phyloP scores from a whole-genome alignment of 2,888 invertebrate species.

The Orgyia antiqua region DNA sequence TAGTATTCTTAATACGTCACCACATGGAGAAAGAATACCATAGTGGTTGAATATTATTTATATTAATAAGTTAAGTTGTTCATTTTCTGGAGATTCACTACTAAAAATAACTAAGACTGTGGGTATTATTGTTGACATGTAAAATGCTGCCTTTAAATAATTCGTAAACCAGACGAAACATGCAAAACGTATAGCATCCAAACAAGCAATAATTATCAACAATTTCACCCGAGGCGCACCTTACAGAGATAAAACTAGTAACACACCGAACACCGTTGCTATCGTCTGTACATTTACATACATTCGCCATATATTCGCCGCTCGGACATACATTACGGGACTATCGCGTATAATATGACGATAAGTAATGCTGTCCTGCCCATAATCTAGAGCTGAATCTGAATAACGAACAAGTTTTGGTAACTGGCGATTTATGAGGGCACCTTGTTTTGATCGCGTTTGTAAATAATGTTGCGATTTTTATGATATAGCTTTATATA shows the following conservation, averaged over 20 bases:
- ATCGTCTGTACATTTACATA: conserved; percentile 38
- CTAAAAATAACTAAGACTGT: too few relatives aligned
- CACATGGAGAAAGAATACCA: too few relatives aligned
- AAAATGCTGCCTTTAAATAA: too few relatives aligned
- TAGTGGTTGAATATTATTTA: too few relatives aligned
- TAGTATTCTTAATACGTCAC: too few relatives aligned
- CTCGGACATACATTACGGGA: conserved; percentile 37
- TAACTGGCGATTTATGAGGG: conserved; percentile 23
- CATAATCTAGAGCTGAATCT: conserved; percentile 34
- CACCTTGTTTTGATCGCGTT: conserved; percentile 24
- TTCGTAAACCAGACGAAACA: neutral
- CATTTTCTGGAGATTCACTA: too few relatives aligned
- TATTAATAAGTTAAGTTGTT: too few relatives aligned
- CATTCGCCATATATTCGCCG: conserved; percentile 40
- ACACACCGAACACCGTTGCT: conserved; percentile 19
- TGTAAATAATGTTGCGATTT: conserved; percentile 9
- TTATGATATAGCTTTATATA: conserved; percentile 4
- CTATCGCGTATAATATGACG: conserved; percentile 29
- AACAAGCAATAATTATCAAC: conserved; percentile 1
- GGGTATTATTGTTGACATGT: too few relatives aligned
- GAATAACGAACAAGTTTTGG: conserved; percentile 33
- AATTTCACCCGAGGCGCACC: conserved; percentile 3
- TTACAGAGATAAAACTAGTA: conserved; percentile 6
- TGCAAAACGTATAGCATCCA: neutral
- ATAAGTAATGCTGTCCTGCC: conserved; percentile 33